These are phyloP conservation scores for Gymnocephalus cernua DNA, from an alignment of 2,113 vertebrate species.

Conservation along the genomic window DNA sequence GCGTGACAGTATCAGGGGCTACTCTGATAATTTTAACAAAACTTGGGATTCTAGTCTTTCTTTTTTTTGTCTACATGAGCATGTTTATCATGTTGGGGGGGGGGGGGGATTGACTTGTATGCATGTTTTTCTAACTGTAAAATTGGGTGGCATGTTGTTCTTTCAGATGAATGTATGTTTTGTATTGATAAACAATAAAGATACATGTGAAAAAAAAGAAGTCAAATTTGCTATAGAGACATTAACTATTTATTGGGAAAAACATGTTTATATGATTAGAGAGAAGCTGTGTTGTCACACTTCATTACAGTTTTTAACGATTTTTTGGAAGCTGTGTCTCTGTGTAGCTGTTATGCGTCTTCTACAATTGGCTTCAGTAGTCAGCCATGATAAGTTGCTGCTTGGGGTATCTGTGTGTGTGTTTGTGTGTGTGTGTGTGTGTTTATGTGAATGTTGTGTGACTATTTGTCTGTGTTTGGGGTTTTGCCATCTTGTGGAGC, in stretches of 20 bases:
- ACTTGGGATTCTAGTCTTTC: no score
- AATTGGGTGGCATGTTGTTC: no score
- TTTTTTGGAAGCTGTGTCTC: background rate
- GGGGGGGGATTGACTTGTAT: no score
- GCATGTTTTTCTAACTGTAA: no score
- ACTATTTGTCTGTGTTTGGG: background rate
- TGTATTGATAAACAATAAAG: no score
- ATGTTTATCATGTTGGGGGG: no score
- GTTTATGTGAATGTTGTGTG: background rate
- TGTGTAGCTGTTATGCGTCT: no score
- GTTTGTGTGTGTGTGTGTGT: background rate
- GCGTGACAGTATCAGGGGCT: no score
- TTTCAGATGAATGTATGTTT: no score
- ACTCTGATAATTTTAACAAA: no score
- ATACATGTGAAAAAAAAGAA: background rate
- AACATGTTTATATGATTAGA: background rate
- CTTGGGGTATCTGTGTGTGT: background rate
- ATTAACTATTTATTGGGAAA: background rate
- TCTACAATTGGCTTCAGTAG: background rate
- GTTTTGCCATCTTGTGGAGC: background rate
- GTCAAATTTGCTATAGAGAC: background rate
- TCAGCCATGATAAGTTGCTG: background rate
- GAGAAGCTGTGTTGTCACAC: slow-evolving; percentile 1
- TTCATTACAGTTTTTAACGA: background rate
- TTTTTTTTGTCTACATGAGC: no score